Base-by-base conservation (phyloP, 2,888 invertebrate species). In the Didymodactylos carnosus region DNA sequence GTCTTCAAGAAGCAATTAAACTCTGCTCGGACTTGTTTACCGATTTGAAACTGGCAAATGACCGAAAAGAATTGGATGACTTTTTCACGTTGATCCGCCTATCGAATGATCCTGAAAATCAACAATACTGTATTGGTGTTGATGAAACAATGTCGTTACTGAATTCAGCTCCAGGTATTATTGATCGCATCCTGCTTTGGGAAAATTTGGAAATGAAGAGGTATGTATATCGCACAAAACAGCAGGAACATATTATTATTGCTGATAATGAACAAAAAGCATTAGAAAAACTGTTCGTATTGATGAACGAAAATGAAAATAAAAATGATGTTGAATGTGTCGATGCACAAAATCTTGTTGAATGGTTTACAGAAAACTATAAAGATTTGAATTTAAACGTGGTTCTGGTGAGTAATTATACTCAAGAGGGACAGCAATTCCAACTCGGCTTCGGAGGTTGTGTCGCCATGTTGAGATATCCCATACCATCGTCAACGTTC, bases 381-480 rank as follows among this genome's bases (percentile, higher is more conserved):
- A 29, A 35, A 39, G 19, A 14, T 46, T 4, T 76, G 81, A 85
- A 97, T 81, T 94, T 98, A 80, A 94, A 94, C 49, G 87, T 98
- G 82, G 98, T 99, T 88, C 98, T 99, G 83, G 95, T 98, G 82
- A 98, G 97, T 39, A 98, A 98, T 86, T 92, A 92, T 86, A 97
- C 95, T 77, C 97, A 97, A 85, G 98, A 98, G 87, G 98, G 98
- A 73, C 95, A 95, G 75, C 98, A 99, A 86, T 99, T 97, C 85
- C 98, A 98, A 72, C 88, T 94, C 85, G 98, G 98, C 77, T 98
- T 98, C 84, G 98, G 97, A 83, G 98, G 98, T 77, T 95, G 99
- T 82, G 98, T 98, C 87, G 98, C 62, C 8, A 35, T 62, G 10
- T 35, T 62, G 16, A 29, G 62, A 62, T 62, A 62, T 62, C 62